Conservation (phyloP, 2,113 vertebrate species). For the Macroglossus sobrinus region DNA sequence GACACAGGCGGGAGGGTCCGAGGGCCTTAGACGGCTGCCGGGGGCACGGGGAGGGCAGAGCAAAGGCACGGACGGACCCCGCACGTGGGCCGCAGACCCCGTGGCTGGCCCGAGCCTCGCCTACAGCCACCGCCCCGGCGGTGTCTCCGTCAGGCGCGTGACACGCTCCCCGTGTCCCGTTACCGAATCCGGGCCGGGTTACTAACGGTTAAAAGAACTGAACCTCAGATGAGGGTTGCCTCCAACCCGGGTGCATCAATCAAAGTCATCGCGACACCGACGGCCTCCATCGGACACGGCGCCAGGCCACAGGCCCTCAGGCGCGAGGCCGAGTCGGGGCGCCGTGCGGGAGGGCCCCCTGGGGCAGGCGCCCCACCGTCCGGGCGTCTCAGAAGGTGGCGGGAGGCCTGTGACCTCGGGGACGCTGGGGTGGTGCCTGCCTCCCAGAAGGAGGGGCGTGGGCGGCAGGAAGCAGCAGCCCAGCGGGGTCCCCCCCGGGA, state of each 20-base stretch:
- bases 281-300: neutral
- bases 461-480: neutral
- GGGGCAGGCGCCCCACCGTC: neutral
- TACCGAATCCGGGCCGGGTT: neutral
- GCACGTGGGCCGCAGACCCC: neutral
- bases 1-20: neutral
- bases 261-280: neutral
- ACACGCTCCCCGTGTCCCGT: no score
- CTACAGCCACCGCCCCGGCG: neutral
- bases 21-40: neutral
- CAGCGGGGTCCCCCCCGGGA: fast-evolving
- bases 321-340: neutral
- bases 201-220: neutral
- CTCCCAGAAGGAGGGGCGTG: neutral
- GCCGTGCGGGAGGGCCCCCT: neutral
- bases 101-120: neutral
- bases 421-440: neutral
- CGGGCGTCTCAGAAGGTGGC: fast-evolving
- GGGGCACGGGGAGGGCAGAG: neutral
- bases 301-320: neutral
- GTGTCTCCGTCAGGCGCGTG: neutral
- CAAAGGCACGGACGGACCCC: neutral
- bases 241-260: neutral
- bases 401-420: neutral
- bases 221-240: no score